Percentiles rank a stretch among this genome's conserved stretches.
These are phyloP conservation scores for Atta texana DNA, from an alignment of 1,140 invertebrate genomes.

Conservation along the genomic window DNA sequence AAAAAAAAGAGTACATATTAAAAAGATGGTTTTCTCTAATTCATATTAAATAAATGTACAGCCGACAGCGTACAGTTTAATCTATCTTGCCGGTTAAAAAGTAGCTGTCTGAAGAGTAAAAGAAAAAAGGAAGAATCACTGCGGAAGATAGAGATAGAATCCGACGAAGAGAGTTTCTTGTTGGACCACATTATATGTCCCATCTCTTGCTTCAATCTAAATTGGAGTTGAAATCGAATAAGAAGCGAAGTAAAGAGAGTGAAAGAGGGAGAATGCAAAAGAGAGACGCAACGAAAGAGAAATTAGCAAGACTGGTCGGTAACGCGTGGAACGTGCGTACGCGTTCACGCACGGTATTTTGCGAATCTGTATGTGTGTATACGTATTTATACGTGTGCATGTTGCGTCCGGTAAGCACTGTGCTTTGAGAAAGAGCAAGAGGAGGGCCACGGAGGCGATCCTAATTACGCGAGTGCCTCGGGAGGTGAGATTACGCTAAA, in stretches of 20 bases:
- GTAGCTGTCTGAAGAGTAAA: conserved; percentile 12
- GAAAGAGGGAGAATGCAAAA: conserved; percentile 1
- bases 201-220: conserved; percentile 72
- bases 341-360: not conserved
- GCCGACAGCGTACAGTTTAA: not conserved
- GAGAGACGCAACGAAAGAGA: conserved; percentile 58
- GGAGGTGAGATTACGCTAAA: conserved; percentile 83
- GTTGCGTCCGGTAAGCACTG: not conserved
- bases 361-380: not conserved
- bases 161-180: conserved; percentile 69
- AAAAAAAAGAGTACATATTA: not conserved
- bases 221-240: conserved; percentile 70
- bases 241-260: not conserved
- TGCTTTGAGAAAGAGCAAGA: conserved; percentile 22
- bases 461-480: conserved; percentile 82
- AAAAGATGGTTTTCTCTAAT: too few relatives aligned
- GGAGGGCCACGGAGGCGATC: conserved; percentile 55
- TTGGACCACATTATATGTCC: conserved; percentile 17
- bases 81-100: conserved; percentile 38
- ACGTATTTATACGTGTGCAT: not conserved
- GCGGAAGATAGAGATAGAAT: conserved; percentile 59
- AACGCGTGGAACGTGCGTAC: not conserved
- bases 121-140: conserved; percentile 11
- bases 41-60: not conserved
- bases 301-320: conserved; percentile 65